Evolutionary conservation across 2,797 vertebrate genomes (phyloP), one percentile per base, ranked within the genome.

Genomic region (Oryzias dopingdopingensis): DNA sequence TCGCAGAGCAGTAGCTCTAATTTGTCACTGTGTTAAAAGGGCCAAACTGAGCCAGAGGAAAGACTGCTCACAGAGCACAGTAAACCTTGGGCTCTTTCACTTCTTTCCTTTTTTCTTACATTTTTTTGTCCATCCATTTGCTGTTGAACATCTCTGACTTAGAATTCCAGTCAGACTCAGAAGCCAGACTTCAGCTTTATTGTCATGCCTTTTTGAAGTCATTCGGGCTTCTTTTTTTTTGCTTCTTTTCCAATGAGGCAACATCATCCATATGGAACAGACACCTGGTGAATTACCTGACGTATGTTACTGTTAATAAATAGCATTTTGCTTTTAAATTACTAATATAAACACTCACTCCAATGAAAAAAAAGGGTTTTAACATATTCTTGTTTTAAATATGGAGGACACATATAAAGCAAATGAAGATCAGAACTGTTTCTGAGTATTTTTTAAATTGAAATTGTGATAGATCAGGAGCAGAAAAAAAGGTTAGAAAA

Each of bases 1-100:
- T 77, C 76, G 72, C 79, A 81, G 63, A 52, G 72, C 65, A 18
- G 52, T 47, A 53, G 59, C 59, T 78, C 68, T 77, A 76, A 85
- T 87, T 86, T 84, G 81, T 84, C 77, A 64, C 65, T 62, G 69
- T 80, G 72, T 81, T 70, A 78, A 86, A 82, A 85, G 70, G 65
- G 61, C 63, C 55, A 56, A 74, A 74, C 45, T 42, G 55, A 82
- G 62, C 70, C 70, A 71, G 63, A 80, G 72, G 76, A 82, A 49
- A 64, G 71, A 68, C 70, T 62, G 78, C 49, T 7, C 55, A 41
- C 55, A 42, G 65, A 72, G 50, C 53, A 63, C 56, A 84, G 63
- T 69, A 62, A 22, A 72, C 63, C 54, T 58, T 29, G 2, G 62
- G 59, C 67, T 59, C 41, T 68, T 45, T 54, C 52, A 23, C 52